phyloP scores from a whole-genome alignment of 2,113 vertebrate species.

The Ochotona princeps region DNA sequence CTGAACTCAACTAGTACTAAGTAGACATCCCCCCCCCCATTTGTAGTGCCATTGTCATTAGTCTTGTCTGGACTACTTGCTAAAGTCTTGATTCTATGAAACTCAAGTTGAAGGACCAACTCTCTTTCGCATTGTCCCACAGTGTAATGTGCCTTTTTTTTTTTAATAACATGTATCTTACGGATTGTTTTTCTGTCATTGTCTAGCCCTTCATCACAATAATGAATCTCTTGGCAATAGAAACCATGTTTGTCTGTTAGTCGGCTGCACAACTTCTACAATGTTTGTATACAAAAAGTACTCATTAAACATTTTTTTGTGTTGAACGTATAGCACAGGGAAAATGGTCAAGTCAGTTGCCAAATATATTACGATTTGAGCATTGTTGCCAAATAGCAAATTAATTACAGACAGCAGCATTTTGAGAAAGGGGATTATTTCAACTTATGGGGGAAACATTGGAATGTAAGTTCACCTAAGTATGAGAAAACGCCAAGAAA shows the following conservation, averaged over 20 bases:
- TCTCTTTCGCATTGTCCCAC: neutral
- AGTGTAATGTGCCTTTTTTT: neutral
- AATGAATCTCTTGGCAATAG: neutral
- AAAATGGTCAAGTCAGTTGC: conserved; percentile 9
- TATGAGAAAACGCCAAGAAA: conserved; percentile 27
- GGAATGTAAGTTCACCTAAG: neutral
- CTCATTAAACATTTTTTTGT: neutral
- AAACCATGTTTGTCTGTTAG: neutral
- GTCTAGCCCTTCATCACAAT: conserved; percentile 16
- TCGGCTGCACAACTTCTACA: neutral
- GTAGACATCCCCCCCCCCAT: neutral
- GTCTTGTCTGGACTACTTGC: neutral
- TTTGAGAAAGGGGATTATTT: neutral
- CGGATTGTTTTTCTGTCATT: neutral
- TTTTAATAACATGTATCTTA: neutral
- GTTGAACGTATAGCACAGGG: neutral
- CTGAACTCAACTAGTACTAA: neutral
- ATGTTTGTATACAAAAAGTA: neutral
- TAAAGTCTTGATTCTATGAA: conserved; percentile 12
- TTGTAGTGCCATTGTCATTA: neutral
- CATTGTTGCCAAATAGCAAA: neutral
- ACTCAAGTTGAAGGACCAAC: neutral
- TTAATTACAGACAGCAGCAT: neutral
- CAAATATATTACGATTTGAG: neutral
- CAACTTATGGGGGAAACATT: neutral